Evolutionary conservation across 2,888 invertebrate species (phyloP), one percentile per base, ranked within the genome.

Genomic region (Scaptomyza flava): DNA sequence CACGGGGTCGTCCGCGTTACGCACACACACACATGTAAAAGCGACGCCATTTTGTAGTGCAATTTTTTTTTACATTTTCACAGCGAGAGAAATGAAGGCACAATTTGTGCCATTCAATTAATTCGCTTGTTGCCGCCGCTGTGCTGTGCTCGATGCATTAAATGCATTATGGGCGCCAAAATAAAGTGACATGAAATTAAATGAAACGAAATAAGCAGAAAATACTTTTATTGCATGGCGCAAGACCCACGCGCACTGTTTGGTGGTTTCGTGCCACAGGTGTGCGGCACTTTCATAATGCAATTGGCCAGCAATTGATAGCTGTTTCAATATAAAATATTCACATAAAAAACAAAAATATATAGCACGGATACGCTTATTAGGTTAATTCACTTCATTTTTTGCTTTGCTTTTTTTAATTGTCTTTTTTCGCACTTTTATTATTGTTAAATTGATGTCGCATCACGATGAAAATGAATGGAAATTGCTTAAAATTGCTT

Each of bases 51-150:
- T 58, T 71, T 72, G 75, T 61, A 65, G 65, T 68, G 76, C 54
- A 45, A 50, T 51, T 52, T 17, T 17, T 17, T 17, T 17, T 17
- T 1, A 1, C 17, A 17, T 17, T 17, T 17, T 17, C 1, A 17
- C 17, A 17, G 17, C 17, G 17, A 17, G 17, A 17, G 17, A 17
- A 34, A 47, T 58, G 38, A 43, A 61, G 62, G 65, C 63, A 70
- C 66, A 77, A 64, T 79, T 66, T 79, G 63, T 66, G 72, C 47
- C 68, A 73, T 79, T 82, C 80, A 68, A 79, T 81, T 79, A 69
- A 75, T 76, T 76, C 67, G 70, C 57, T 65, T 52, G 33, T 31
- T 53, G 68, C 68, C 66, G 51, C 23, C 23, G 23, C 23, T 4
- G 23, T 47, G n/a, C 51, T 57, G 54, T 47, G 66, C 50, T 46